phyloP scores from a whole-genome alignment of 2,797 vertebrate species.

The Ataeniobius toweri region DNA sequence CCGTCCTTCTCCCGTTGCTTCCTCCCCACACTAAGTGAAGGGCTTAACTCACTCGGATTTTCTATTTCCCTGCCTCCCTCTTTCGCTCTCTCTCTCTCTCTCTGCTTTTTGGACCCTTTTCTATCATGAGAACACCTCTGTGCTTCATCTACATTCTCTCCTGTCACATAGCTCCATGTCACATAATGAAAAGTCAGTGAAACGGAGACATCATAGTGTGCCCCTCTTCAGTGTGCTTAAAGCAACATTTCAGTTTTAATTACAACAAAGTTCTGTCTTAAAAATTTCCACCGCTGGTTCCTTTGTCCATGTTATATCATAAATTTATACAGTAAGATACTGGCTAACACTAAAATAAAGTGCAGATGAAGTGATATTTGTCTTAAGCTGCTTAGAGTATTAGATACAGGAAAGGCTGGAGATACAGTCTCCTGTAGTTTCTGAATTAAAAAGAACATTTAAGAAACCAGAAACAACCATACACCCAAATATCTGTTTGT shows the following conservation, averaged over 20 bases:
- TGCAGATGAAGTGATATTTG: neutral
- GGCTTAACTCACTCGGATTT: constrained; percentile 59
- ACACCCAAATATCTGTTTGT: neutral
- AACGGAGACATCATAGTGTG: neutral
- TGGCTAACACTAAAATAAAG: neutral
- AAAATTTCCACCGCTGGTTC: neutral
- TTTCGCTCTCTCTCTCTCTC: neutral
- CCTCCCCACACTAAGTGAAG: constrained; percentile 45
- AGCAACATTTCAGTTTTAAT: constrained; percentile 4
- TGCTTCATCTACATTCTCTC: neutral
- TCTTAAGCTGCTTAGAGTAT: constrained; percentile 6
- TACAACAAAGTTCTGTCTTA: neutral
- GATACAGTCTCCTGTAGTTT: neutral
- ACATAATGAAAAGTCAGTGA: neutral
- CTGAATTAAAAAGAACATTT: neutral
- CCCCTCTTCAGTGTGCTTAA: constrained; percentile 4
- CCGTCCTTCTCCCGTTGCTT: constrained; percentile 46
- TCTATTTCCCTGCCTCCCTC: constrained; percentile 24
- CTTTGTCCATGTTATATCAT: neutral
- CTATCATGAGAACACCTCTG: neutral
- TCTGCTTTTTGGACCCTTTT: constrained; percentile 6
- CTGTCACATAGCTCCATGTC: constrained; percentile 4
- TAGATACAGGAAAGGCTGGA: neutral
- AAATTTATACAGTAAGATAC: neutral
- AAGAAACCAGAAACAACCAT: neutral